A percentile compares a stretch with the other conserved stretches of the same genome.
Conservation (phyloP, 1,140 invertebrate species). For the Drosophila lowei region DNA sequence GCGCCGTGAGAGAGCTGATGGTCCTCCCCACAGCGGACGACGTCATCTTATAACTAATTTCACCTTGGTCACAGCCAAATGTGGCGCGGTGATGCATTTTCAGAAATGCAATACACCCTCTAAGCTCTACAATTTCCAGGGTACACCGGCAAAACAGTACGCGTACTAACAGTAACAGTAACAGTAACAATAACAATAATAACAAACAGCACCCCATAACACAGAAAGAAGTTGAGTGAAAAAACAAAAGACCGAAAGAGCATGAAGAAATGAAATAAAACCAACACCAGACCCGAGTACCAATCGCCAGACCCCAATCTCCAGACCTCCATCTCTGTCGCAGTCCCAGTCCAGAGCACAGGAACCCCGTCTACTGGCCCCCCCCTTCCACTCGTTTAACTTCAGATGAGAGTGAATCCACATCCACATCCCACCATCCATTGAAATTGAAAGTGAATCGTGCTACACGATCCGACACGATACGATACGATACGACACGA, state of each 20-base stretch:
- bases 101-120: too few relatives aligned
- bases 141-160: constrained; percentile 9
- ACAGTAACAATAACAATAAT: constrained; percentile 50
- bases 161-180: constrained; percentile 30
- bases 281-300: constrained; percentile 44
- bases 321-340: constrained; percentile 55
- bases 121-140: too few relatives aligned
- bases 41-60: too few relatives aligned
- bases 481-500: constrained; percentile 24
- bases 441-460: constrained; percentile 81
- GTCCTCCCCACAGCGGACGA: too few relatives aligned
- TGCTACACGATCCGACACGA: constrained; percentile 73
- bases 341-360: constrained; percentile 52
- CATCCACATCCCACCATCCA: constrained; percentile 40
- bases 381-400: constrained; percentile 12
- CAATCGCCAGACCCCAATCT: constrained; percentile 18
- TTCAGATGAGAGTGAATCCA: constrained; percentile 55
- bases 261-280: constrained; percentile 78
- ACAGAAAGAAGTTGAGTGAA: constrained; percentile 34
- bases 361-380: neutral
- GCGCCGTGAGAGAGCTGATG: too few relatives aligned
- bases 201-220: constrained; percentile 30
- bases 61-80: too few relatives aligned
- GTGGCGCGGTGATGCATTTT: too few relatives aligned
- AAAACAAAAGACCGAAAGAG: constrained; percentile 63